phyloP scores from a whole-genome alignment of 2,113 vertebrate genomes.

The Sinocyclocheilus grahami region DNA sequence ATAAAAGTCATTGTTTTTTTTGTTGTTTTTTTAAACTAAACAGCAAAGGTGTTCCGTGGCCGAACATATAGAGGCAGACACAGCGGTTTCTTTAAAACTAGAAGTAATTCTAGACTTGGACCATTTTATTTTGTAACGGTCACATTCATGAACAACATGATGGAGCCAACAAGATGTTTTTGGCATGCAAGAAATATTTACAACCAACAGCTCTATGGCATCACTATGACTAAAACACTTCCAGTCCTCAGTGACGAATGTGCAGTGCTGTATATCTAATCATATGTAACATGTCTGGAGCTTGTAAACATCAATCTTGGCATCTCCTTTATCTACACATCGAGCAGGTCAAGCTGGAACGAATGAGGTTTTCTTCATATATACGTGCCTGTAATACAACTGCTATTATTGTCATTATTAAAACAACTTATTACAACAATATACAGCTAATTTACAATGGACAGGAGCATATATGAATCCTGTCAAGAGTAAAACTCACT shows the following conservation, averaged over 20 bases:
- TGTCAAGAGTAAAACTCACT: not conserved
- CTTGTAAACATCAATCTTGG: slow-evolving; percentile 18
- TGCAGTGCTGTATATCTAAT: not conserved
- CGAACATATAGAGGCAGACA: not conserved
- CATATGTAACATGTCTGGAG: not conserved
- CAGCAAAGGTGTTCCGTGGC: not conserved
- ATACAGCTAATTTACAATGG: slow-evolving; percentile 56
- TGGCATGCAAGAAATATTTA: slow-evolving; percentile 24
- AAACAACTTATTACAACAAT: slow-evolving; percentile 54
- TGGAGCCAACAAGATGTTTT: slow-evolving; percentile 4
- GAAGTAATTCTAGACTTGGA: slow-evolving; percentile 5
- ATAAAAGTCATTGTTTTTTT: not conserved
- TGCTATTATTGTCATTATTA: slow-evolving; percentile 35
- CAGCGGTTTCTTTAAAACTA: not conserved
- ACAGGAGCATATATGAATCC: not conserved
- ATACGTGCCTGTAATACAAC: not conserved
- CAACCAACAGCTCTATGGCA: slow-evolving; percentile 11
- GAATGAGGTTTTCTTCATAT: slow-evolving; percentile 5
- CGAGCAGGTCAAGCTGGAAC: not conserved
- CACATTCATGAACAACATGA: slow-evolving; percentile 2
- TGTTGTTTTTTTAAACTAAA: not conserved
- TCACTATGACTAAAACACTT: slow-evolving; percentile 7
- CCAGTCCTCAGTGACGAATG: slow-evolving; percentile 14
- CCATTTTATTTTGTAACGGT: slow-evolving; percentile 21
- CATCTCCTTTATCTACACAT: not conserved